Evolutionary conservation across 1,140 invertebrate species (phyloP), one percentile per base, ranked within the genome.

Genomic region (Pseudomyrmex cubaensis): DNA sequence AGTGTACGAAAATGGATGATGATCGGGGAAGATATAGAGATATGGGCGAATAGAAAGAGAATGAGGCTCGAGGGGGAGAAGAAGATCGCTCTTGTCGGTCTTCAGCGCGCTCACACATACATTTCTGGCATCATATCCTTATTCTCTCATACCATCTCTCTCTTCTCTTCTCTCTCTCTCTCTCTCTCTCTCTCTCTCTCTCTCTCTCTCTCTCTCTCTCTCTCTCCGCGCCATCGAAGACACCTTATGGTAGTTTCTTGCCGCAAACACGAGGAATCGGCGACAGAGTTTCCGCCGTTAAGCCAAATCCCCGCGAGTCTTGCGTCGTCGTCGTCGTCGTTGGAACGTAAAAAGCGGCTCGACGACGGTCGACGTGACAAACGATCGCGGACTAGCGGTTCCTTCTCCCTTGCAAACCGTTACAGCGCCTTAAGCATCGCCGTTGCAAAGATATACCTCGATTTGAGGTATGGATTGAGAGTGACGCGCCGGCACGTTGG

Each of bases 281-380:
- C 76, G 84, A 85, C 84, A 78, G 82, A 88, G 82, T 90, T 90
- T 86, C 73, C 64, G 59, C 64, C 75, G 77, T 87, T 85, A 90
- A 89, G 73, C 87, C 74, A 77, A 86, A 84, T 86, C 83, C 82
- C 72, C 59, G 67, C 63, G 73, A 77, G 78, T 83, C 69, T 77
- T 64, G 73, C 72, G 54, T 78, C 61, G 80, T 76, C 73, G 52
- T 57, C 74, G 69, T 46, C 75, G 57, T 78, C 74, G 74, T 80
- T 63, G 61, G 63, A 64, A 88, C 82, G 88, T 88, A 90, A 91
- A 91, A 91, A 90, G 83, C 90, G 76, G 57, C 83, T 84, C 77
- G 88, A 88, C 76, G 87, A 87, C 87, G 70, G 54, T 59, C 76
- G 74, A 82, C 75, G 86, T 89, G 90, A 91, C 90, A 90, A 91